phyloP scores from a whole-genome alignment of 2,888 invertebrate genomes.

The Nephrotoma flavescens region DNA sequence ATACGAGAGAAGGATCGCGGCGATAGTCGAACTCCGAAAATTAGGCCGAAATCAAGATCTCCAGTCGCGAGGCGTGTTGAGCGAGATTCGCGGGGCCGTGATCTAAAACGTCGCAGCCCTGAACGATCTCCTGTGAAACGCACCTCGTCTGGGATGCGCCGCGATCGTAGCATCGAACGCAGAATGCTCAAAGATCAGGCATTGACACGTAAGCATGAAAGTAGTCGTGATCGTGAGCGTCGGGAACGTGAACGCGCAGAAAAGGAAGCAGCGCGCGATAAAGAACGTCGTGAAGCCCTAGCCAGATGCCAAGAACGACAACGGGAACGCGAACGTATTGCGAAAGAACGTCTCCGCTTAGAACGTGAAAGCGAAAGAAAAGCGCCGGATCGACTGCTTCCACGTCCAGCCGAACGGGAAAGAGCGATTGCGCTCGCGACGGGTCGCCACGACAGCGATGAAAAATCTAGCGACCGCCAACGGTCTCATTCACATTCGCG shows the following conservation, averaged over 20 bases:
- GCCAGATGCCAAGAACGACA: conserved; percentile 50
- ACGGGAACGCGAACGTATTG: conserved; percentile 36
- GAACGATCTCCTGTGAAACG: conserved; percentile 21
- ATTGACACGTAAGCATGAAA: conserved; percentile 23
- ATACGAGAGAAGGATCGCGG: conserved; percentile 34
- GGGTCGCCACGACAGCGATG: conserved; percentile 25
- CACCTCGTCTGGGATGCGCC: conserved; percentile 14
- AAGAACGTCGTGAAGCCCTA: conserved; percentile 46
- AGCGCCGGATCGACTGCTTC: conserved; percentile 45
- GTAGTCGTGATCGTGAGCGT: conserved; percentile 41
- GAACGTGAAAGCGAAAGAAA: conserved; percentile 43
- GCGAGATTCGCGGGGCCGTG: conserved; percentile 24
- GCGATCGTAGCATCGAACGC: conserved; percentile 25
- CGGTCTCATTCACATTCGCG: conserved; percentile 10
- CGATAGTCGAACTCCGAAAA: conserved; percentile 35
- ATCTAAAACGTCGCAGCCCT: conserved; percentile 29
- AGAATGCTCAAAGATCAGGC: conserved; percentile 12
- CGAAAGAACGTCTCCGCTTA: conserved; percentile 33
- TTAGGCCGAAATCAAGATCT: conserved; percentile 36
- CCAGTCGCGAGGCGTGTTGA: conserved; percentile 31
- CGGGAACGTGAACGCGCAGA: conserved; percentile 37
- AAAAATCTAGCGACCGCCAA: conserved; percentile 12
- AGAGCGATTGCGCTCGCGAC: conserved; percentile 40
- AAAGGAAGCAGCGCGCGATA: conserved; percentile 41
- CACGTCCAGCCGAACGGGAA: conserved; percentile 47